Conservation (phyloP, 2,888 invertebrate genomes). For the Azorinus chamasolen region DNA sequence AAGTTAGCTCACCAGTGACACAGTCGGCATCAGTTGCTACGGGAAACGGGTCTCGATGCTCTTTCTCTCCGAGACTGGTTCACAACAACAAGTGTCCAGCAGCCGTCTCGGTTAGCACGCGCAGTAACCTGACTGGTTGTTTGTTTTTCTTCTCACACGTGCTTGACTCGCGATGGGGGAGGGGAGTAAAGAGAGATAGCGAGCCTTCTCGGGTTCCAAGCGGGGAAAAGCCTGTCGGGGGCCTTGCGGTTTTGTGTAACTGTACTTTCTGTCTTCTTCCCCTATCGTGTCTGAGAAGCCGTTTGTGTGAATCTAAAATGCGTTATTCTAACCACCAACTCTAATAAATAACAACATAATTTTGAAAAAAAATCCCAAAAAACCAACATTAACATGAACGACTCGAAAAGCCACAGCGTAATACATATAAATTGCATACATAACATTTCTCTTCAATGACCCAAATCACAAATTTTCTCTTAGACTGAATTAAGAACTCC, state of each 20-base stretch:
- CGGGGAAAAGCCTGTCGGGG: slow-evolving; percentile 14
- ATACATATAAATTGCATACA: too few species aligned
- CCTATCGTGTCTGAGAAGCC: too few species aligned
- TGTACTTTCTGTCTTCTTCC: too few species aligned
- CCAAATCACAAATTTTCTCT: too few species aligned
- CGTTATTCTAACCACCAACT: too few species aligned
- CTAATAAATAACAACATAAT: too few species aligned
- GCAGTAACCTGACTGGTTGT: slow-evolving; percentile 62
- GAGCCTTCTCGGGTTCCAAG: slow-evolving; percentile 62
- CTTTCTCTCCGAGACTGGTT: slow-evolving; percentile 34
- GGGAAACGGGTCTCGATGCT: slow-evolving; percentile 55
- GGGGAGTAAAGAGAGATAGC: slow-evolving; percentile 38
- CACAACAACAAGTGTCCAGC: slow-evolving; percentile 65
- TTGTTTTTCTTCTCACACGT: slow-evolving; percentile 64
- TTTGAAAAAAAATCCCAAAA: too few species aligned
- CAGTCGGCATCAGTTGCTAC: slow-evolving; percentile 44
- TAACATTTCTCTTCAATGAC: too few species aligned
- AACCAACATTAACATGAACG: too few species aligned
- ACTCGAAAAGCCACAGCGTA: too few species aligned
- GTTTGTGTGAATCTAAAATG: too few species aligned
- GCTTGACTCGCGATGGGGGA: slow-evolving; percentile 54
- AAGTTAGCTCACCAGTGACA: slow-evolving; percentile 61
- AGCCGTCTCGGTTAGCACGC: slow-evolving; percentile 28
- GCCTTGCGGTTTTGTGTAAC: slow-evolving; percentile 5
- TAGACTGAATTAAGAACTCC: too few species aligned